These are phyloP conservation scores for Leptatherina wallacei DNA, from an alignment of 2,797 vertebrate genomes.

Conservation along the genomic window DNA sequence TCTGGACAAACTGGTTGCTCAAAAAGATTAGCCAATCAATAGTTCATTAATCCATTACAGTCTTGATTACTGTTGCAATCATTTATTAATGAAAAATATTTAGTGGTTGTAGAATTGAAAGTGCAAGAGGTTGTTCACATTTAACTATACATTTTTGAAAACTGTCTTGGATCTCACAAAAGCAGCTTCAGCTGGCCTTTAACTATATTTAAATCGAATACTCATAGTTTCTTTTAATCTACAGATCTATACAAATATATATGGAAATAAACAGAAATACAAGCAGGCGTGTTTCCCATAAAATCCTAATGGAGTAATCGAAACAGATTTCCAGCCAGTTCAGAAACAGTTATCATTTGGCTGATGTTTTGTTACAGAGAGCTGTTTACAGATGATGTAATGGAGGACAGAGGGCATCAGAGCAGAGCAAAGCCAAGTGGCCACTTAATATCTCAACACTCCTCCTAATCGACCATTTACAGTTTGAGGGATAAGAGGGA, in stretches of 20 bases:
- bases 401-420: conserved; percentile 62
- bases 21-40: not conserved
- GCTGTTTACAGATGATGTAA: conserved; percentile 67
- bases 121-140: not conserved
- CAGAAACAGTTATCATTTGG: conserved; percentile 37
- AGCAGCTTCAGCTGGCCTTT: not conserved
- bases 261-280: no score
- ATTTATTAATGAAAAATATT: no score
- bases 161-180: not conserved
- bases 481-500: conserved; percentile 18
- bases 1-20: not conserved
- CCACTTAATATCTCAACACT: conserved; percentile 51
- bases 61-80: no score
- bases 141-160: not conserved
- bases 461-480: conserved; percentile 46
- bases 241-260: no score
- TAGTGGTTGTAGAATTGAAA: not conserved
- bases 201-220: not conserved
- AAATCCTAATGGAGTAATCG: no score
- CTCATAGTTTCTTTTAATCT: not conserved
- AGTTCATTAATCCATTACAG: not conserved
- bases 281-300: no score
- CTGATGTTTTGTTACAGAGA: conserved; percentile 38
- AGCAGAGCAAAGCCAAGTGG: conserved; percentile 56
- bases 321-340: conserved; percentile 46